Evolutionary conservation across 2,888 invertebrate genomes (phyloP), one percentile per base, ranked within the genome.

Genomic region (Celastrina argiolus): DNA sequence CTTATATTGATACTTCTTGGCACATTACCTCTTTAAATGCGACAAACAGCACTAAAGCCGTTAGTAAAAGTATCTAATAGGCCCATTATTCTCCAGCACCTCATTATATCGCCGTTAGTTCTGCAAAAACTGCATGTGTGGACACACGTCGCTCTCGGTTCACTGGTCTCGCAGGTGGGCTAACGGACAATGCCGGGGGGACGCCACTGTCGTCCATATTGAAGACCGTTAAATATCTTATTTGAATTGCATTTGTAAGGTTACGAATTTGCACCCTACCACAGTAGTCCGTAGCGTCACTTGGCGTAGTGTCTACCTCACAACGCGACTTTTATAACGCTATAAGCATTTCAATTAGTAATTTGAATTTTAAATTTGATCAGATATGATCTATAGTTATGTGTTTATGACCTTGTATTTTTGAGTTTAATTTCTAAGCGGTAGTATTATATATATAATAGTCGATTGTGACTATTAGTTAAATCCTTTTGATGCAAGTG

Each of bases 81-180:
- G 59, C 18, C 10, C 16, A 59, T 59, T 31, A 31, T 34, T 59
- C 34, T 26, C 16, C 16, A 34, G 16, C 59, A 56, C 28, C 65
- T 39, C 51, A 51, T 51, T 51, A 51, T 51, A 39, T 18, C 28
- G 36, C 56, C 65, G 65, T 56, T 59, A 66, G 66, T 42, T 41
- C 70, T 63, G 69, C 67, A 70, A 71, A 69, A 71, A 69, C 56
- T 70, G 68, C 67, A 67, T 69, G 79, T 83, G 81, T 74, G 76
- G 73, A 66, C 76, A 74, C 63, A 77, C 82, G 88, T 86, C 88
- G 83, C 84, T 81, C 79, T 84, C 88, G 85, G 87, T 83, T 88
- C 88, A 88, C 78, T 90, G 87, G 81, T 84, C 84, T 78, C 78
- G 87, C 90, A 89, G 89, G 89, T 90, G 89, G 88, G 84, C 83